Percentiles rank a stretch among this genome's conserved stretches.
Evolutionary conservation across 2,113 vertebrate genomes (phyloP).

Genomic region (Pteronura brasiliensis): DNA sequence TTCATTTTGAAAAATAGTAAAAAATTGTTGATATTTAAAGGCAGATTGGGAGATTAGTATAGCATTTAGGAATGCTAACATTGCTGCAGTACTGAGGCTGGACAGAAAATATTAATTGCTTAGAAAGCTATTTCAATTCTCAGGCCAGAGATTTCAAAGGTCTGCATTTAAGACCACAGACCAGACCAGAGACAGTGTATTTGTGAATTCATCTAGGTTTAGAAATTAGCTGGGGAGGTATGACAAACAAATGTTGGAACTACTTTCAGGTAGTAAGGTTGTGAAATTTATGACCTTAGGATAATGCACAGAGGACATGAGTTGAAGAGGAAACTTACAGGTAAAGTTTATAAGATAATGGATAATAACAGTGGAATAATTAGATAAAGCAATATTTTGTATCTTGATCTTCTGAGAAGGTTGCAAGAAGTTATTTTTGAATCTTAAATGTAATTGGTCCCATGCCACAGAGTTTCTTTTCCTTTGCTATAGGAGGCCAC

Average conservation of each 20-base stretch:
- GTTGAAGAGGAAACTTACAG: not conserved
- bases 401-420: not conserved
- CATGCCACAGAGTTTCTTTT: slow-evolving; percentile 15
- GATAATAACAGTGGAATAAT: not conserved
- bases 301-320: not conserved
- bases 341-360: not conserved
- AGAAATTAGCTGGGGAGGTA: not conserved
- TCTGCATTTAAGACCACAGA: not conserved
- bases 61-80: not conserved
- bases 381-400: not conserved
- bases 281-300: not conserved
- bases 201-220: not conserved
- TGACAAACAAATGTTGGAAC: not conserved
- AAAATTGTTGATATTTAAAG: not conserved
- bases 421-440: not conserved
- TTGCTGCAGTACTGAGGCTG: not conserved
- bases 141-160: not conserved
- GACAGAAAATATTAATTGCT: not conserved
- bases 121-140: not conserved
- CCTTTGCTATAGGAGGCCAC: not conserved
- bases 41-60: not conserved
- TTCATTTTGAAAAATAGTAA: not conserved
- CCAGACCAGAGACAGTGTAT: not conserved
- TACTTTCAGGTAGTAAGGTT: not conserved
- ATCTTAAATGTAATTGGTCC: slow-evolving; percentile 16